Evolutionary conservation across 2,113 vertebrate genomes (phyloP), one percentile per base, ranked within the genome.

Genomic region (Silurus meridionalis): DNA sequence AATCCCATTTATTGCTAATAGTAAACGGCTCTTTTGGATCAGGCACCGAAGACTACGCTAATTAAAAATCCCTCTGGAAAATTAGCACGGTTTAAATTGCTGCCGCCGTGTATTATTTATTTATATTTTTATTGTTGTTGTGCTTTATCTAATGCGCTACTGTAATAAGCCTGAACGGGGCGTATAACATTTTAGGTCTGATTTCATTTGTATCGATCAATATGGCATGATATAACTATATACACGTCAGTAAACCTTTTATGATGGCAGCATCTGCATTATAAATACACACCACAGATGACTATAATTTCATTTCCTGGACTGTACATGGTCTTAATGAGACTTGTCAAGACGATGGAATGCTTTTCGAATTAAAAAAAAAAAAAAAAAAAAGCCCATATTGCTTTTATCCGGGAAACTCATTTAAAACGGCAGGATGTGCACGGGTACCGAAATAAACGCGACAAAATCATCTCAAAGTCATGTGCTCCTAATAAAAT

Each of bases 371-470:
- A 37, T 1, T 37, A 79, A 79, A 46, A 80, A 60, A 80, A 19
- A 46, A 80, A 19, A 46, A 46, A 61, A 61, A 21, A 63, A 64
- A 7, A 82, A 25, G 3, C 6, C 23, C 23, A 66, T 66, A 66
- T 25, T 66, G 46, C 37, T 8, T 66, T 82, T 66, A 66, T 28
- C 1, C 11, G 9, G 25, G 46, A 53, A 82, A 53, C 80, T 50
- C 63, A 53, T 82, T 66, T 66, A 82, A 52, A 82, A 53, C 80
- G 66, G 80, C 80, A 50, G 48, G 46, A 66, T 82, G 25, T 82
- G 61, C 46, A 17, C 1, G 3, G 61, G 61, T 25, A 66, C 61
- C 21, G 25, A 66, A 66, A 82, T 66, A 66, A 82, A 52, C 14
- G 58, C 3, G 21, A 21, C 79, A 46, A 23, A 61, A 37, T 80